A percentile compares a stretch with the other conserved stretches of the same genome.
These are phyloP conservation scores for Himalopsyche kuldschensis DNA, from an alignment of 2,888 invertebrate species.

Conservation along the genomic window DNA sequence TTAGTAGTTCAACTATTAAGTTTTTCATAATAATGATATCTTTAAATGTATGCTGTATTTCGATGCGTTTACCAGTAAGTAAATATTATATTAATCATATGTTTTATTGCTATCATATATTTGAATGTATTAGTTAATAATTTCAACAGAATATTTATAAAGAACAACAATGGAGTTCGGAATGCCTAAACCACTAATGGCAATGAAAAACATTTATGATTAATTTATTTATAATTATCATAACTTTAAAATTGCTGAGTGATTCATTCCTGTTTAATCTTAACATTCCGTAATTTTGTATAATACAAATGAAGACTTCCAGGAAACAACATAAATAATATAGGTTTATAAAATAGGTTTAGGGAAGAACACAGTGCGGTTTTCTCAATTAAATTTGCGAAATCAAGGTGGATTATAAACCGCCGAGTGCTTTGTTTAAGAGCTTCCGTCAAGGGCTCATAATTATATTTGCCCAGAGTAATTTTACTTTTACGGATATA, in stretches of 20 bases:
- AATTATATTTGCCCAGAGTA: slow-evolving; percentile 23
- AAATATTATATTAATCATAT: no score
- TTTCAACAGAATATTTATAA: no score
- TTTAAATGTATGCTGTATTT: no score
- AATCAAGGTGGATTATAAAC: slow-evolving; percentile 8
- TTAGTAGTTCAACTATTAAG: no score
- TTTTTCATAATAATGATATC: no score
- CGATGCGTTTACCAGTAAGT: no score
- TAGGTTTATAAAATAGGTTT: background rate
- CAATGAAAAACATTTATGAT: no score
- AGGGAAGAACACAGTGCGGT: background rate
- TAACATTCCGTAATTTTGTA: background rate
- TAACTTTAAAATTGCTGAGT: background rate
- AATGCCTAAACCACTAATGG: no score
- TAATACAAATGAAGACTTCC: background rate
- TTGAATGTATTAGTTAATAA: no score
- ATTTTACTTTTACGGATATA: slow-evolving; percentile 23
- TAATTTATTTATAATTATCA: background rate
- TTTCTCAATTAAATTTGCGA: background rate
- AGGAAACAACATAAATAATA: background rate
- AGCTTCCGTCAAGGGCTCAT: slow-evolving; percentile 20
- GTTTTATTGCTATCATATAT: no score
- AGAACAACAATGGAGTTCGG: no score
- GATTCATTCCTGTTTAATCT: background rate
- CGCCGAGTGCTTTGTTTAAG: slow-evolving; percentile 16